Percentiles rank a stretch among this genome's conserved stretches.
Evolutionary conservation across 2,888 invertebrate genomes (phyloP).

Genomic region (Drosophila kuntzei): DNA sequence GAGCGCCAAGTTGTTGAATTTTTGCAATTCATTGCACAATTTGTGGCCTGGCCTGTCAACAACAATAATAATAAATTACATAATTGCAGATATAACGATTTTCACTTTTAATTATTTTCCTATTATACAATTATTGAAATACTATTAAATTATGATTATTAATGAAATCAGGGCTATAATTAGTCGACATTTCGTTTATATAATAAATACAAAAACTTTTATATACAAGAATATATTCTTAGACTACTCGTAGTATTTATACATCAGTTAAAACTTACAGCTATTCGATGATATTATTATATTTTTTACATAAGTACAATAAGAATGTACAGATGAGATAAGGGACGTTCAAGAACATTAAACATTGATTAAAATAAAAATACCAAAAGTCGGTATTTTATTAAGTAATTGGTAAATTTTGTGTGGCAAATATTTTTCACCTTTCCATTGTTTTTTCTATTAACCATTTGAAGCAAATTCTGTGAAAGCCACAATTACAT

Average conservation of each 20-base stretch:
- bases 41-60: slow-evolving; percentile 1
- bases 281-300: slow-evolving; percentile 55
- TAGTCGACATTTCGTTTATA: slow-evolving; percentile 10
- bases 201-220: slow-evolving; percentile 21
- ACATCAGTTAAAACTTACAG: slow-evolving; percentile 71
- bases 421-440: neutral
- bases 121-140: neutral
- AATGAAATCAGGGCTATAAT: neutral
- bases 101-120: neutral
- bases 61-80: neutral
- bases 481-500: slow-evolving; percentile 3
- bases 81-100: neutral
- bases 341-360: neutral
- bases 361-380: slow-evolving; percentile 1
- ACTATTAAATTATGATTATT: neutral
- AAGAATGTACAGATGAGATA: neutral
- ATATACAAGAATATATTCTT: neutral
- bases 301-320: slow-evolving; percentile 30
- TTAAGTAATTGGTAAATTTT: neutral
- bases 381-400: slow-evolving; percentile 1
- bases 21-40: slow-evolving; percentile 13
- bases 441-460: neutral
- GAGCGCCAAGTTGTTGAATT: neutral
- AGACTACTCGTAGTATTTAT: neutral
- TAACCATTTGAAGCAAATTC: neutral